Percentiles rank a stretch among this genome's conserved stretches.
These are phyloP conservation scores for Tachycineta bicolor DNA, from an alignment of 2,113 vertebrate species.

Conservation along the genomic window DNA sequence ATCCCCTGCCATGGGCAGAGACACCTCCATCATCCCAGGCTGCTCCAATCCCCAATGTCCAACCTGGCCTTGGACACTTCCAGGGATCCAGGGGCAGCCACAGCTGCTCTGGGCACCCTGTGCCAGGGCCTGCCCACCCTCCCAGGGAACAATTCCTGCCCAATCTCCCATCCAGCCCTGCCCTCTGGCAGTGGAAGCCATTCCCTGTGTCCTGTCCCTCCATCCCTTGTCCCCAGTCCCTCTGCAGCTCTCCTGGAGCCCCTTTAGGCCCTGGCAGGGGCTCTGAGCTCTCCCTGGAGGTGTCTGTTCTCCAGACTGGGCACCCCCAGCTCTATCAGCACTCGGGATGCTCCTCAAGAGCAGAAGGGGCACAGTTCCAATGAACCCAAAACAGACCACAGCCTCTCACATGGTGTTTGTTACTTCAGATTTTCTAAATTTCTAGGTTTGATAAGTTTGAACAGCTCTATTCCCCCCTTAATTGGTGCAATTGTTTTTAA, in stretches of 20 bases:
- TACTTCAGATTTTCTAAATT: not conserved
- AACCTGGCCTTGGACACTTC: rapidly evolving
- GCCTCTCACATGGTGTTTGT: rapidly evolving
- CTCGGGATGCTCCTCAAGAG: not conserved
- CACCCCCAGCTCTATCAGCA: not conserved
- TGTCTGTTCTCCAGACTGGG: not conserved
- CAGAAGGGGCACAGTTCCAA: not conserved
- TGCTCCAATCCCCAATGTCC: rapidly evolving
- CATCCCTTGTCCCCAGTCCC: rapidly evolving
- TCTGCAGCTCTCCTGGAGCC: not conserved
- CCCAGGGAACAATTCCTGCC: not conserved
- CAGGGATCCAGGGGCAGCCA: not conserved
- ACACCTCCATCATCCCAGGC: rapidly evolving
- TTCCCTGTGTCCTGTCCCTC: not conserved
- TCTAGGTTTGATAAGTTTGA: not conserved
- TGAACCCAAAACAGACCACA: not conserved
- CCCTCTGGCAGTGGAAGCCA: not conserved
- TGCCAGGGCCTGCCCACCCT: not conserved
- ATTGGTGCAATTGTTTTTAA: constrained; percentile 36
- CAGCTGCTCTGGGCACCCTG: not conserved
- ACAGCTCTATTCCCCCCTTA: not conserved
- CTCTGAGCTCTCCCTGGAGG: not conserved
- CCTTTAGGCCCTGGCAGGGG: rapidly evolving
- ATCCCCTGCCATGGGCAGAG: not conserved
- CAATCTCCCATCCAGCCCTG: not conserved